Percentiles rank a stretch among this genome's conserved stretches.
phyloP scores from a whole-genome alignment of 2,888 invertebrate species.

The Crocallis elinguaria region DNA sequence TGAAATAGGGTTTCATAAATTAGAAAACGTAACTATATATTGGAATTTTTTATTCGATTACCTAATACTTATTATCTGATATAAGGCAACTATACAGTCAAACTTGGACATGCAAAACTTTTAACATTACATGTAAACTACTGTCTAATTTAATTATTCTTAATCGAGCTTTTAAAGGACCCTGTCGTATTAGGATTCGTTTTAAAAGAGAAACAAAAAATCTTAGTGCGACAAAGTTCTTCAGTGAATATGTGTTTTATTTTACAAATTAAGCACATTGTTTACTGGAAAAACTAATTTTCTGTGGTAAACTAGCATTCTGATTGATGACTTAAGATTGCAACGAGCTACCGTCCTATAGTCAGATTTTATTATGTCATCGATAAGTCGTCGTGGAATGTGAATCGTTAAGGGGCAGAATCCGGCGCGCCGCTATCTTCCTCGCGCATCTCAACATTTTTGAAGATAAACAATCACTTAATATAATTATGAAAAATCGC shows the following conservation, averaged over 20 bases:
- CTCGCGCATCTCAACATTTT: too few relatives aligned
- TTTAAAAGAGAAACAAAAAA: not conserved
- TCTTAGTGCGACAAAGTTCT: not conserved
- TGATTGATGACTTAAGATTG: too few relatives aligned
- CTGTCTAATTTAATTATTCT: not conserved
- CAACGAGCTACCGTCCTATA: too few relatives aligned
- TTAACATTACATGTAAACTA: slow-evolving; percentile 8
- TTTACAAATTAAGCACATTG: not conserved
- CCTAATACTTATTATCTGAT: slow-evolving; percentile 58
- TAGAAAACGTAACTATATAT: not conserved
- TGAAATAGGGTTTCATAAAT: not conserved
- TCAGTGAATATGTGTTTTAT: not conserved
- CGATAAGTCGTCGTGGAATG: too few relatives aligned
- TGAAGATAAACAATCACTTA: too few relatives aligned
- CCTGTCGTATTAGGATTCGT: not conserved
- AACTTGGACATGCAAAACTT: slow-evolving; percentile 9
- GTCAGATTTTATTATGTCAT: too few relatives aligned
- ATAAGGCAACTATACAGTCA: slow-evolving; percentile 32
- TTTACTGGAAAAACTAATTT: too few relatives aligned
- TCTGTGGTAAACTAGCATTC: too few relatives aligned
- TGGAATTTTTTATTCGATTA: slow-evolving; percentile 67
- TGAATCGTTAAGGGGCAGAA: too few relatives aligned
- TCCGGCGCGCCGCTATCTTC: too few relatives aligned
- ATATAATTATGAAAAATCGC: too few relatives aligned
- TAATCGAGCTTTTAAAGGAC: not conserved